Percentiles rank a stretch among this genome's conserved stretches.
These are phyloP conservation scores for Sebastes matsubarae DNA, from an alignment of 2,797 vertebrate species.

Conservation along the genomic window DNA sequence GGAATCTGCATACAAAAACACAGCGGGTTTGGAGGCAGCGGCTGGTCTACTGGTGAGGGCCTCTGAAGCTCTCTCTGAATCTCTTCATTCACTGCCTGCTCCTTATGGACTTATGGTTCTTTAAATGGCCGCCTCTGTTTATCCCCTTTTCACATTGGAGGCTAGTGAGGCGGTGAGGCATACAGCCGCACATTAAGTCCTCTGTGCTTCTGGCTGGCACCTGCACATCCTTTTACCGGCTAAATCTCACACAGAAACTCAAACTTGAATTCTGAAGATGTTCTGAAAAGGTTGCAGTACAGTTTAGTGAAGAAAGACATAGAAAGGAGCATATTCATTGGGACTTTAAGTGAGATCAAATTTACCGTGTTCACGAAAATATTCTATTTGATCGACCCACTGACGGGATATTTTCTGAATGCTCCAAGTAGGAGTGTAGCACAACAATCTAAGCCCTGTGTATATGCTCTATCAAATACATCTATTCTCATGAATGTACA, in stretches of 20 bases:
- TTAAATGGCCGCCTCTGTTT: conserved; percentile 76
- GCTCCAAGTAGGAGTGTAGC: not conserved
- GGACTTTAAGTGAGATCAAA: not conserved
- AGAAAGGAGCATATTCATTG: not conserved
- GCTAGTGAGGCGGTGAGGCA: conserved; percentile 46
- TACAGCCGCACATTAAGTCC: conserved; percentile 61
- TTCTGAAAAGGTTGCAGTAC: not conserved
- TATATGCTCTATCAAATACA: not conserved
- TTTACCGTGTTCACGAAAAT: not conserved
- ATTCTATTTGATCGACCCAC: not conserved
- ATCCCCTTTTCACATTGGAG: conserved; percentile 45
- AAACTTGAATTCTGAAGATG: conserved; percentile 15
- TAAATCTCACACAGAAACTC: conserved; percentile 19
- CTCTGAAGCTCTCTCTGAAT: conserved; percentile 68
- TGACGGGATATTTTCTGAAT: not conserved
- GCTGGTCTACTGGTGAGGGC: conserved; percentile 55
- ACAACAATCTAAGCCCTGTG: not conserved
- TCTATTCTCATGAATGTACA: not conserved
- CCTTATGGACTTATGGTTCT: conserved; percentile 54
- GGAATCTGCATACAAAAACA: conserved; percentile 83
- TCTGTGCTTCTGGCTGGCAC: conserved; percentile 57
- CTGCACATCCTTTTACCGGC: conserved; percentile 52
- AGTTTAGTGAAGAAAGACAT: not conserved
- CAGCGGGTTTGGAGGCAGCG: conserved; percentile 66
- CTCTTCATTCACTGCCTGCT: conserved; percentile 72